Evolutionary conservation across 1,140 invertebrate genomes (phyloP), one percentile per base, ranked within the genome.

Genomic region (Goniozus legneri): DNA sequence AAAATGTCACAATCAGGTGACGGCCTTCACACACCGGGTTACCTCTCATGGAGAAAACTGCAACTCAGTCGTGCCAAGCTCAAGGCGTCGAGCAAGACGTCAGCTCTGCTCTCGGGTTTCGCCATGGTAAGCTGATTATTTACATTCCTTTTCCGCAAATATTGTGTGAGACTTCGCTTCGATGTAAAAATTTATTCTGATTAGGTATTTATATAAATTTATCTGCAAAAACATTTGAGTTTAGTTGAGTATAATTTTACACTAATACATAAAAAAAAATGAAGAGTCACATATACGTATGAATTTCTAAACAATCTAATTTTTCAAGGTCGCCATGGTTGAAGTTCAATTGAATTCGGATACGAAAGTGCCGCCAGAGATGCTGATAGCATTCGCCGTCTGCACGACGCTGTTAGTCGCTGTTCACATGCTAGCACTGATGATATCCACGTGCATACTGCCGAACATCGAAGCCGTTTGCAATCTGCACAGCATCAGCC

Each of bases 401-500:
- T 97, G 93, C 58, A 98, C 97, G 3, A 97, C 95, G 0, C 75
- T 99, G 0, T 79, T 99, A 3, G 95, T 99, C 0, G 91, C 95
- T 0, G 95, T 99, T 2, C 97, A 99, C 69, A 91, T 99, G 85
- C 73, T 99, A 37, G 97, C 97, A 0, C 77, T 99, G 2, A 98
- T 99, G 96, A 99, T 99, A 62, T 97, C 93, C 51, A 99, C 96
- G 0, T 99, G 97, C 72, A 97, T 99, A 50, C 77, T 99, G 42
- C 96, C 92, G 13, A 93, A 95, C 64, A 90, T 95, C 35, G 92
- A 95, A 64, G 89, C 90, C 0, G 87, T 94, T 1, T 90, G 89
- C 52, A 92, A 90, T 73, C 77, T 92, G 14, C 89, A 92, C 68
- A 87, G 86, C 53, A 89, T 92, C 56, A 84, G 84, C 33, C 76